Evolutionary conservation across 2,888 invertebrate genomes (phyloP).

Genomic region (Protodeltote pygarga): DNA sequence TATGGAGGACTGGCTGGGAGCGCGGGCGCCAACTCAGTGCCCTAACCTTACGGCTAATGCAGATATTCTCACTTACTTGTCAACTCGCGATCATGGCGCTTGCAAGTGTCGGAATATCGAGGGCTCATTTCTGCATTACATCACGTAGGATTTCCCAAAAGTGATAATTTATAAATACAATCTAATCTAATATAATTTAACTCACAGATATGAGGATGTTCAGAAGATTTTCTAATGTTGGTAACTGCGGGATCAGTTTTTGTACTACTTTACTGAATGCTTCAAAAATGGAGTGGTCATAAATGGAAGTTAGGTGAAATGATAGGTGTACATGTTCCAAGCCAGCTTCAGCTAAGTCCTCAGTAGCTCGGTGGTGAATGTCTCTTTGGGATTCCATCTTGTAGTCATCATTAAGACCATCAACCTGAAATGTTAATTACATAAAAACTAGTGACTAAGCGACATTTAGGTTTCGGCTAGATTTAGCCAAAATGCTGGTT

Average conservation of each 20-base stretch:
- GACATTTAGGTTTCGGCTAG: too few relatives aligned
- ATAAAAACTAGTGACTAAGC: too few relatives aligned
- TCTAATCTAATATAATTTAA: constrained; percentile 40
- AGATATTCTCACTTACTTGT: too few relatives aligned
- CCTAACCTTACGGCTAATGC: too few relatives aligned
- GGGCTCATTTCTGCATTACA: too few relatives aligned
- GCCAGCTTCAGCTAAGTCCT: constrained; percentile 96
- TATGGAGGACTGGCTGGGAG: too few relatives aligned
- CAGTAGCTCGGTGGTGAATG: constrained; percentile 98
- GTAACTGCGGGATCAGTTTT: constrained; percentile 98
- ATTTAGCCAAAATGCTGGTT: too few relatives aligned
- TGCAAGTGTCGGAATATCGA: too few relatives aligned
- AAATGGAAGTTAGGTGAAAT: constrained; percentile 99
- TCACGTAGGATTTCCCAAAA: not conserved
- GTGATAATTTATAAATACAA: not conserved
- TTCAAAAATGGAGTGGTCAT: constrained; percentile 99
- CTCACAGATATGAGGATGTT: constrained; percentile 98
- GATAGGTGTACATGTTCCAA: constrained; percentile 95
- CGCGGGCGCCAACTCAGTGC: too few relatives aligned
- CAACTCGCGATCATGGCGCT: too few relatives aligned
- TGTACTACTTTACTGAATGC: constrained; percentile 99
- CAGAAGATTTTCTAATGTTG: constrained; percentile 98
- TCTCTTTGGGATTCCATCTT: constrained; percentile 99
- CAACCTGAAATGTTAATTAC: constrained; percentile 87
- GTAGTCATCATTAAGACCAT: constrained; percentile 99